phyloP scores from a whole-genome alignment of 2,888 invertebrate species.

The Drosophila eohydei region DNA sequence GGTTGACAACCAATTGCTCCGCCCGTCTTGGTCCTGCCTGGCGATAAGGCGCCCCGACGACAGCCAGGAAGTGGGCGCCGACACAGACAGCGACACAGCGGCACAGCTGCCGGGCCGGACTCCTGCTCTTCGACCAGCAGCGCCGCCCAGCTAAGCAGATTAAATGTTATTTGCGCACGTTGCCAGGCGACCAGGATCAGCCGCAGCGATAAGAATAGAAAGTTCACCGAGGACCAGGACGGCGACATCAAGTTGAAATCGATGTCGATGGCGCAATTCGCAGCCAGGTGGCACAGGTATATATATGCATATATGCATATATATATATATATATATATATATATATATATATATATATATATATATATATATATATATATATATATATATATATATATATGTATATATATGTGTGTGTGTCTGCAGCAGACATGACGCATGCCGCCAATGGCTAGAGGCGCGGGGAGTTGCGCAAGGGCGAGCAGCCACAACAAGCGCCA shows the following conservation, averaged over 20 bases:
- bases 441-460: conserved; percentile 40
- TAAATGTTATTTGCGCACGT: conserved; percentile 60
- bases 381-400: not conserved
- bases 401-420: not conserved
- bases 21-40: conserved; percentile 4
- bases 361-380: not conserved
- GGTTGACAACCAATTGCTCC: conserved; percentile 24
- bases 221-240: conserved; percentile 20
- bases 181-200: conserved; percentile 73
- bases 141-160: conserved; percentile 64
- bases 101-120: not conserved
- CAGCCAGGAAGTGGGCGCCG: conserved; percentile 8
- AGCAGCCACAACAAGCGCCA: conserved; percentile 52
- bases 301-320: not conserved
- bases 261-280: conserved; percentile 10
- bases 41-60: conserved; percentile 31
- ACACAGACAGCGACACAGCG: not conserved
- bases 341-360: not conserved
- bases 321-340: not conserved
- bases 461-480: conserved; percentile 6
- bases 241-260: conserved; percentile 8
- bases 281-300: conserved; percentile 10
- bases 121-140: not conserved
- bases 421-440: conserved; percentile 23
- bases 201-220: conserved; percentile 66